Evolutionary conservation across 2,113 vertebrate genomes (phyloP).

Genomic region (Hemibagrus wyckioides): DNA sequence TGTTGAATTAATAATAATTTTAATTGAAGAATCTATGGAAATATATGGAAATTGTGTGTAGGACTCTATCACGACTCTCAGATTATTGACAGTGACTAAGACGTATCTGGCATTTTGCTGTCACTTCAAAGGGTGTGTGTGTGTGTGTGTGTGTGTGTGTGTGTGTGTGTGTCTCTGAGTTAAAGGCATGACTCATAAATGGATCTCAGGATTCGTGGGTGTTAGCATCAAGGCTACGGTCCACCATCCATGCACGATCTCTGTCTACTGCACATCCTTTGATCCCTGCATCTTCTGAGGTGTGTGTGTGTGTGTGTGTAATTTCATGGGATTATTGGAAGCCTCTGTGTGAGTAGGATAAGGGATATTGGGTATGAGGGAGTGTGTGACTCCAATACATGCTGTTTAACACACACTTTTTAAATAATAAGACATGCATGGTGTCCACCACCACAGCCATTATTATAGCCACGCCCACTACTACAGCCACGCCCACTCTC

Average conservation of each 20-base stretch:
- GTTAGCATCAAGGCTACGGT: constrained; percentile 12
- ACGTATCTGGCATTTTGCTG: not conserved
- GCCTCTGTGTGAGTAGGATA: not conserved
- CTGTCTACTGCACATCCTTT: not conserved
- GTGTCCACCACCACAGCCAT: not conserved
- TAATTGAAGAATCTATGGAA: not conserved
- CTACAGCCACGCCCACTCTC: not conserved
- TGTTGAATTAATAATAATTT: too few relatives aligned
- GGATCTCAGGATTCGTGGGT: not conserved
- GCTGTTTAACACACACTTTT: not conserved
- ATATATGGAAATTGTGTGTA: not conserved
- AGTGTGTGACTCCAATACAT: not conserved
- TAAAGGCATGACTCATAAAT: constrained; percentile 3
- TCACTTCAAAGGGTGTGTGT: not conserved
- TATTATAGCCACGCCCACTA: not conserved
- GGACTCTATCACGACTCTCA: not conserved
- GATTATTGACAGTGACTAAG: not conserved
- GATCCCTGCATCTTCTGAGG: not conserved
- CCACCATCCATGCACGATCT: not conserved
- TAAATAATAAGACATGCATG: not conserved
- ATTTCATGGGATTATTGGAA: constrained; percentile 19
- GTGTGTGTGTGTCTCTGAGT: not conserved
- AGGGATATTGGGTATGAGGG: not conserved
- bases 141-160: constrained; percentile 8
- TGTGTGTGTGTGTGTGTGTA: constrained; percentile 15